Conservation (phyloP, 2,113 vertebrate species). For the Holacanthus passer region DNA sequence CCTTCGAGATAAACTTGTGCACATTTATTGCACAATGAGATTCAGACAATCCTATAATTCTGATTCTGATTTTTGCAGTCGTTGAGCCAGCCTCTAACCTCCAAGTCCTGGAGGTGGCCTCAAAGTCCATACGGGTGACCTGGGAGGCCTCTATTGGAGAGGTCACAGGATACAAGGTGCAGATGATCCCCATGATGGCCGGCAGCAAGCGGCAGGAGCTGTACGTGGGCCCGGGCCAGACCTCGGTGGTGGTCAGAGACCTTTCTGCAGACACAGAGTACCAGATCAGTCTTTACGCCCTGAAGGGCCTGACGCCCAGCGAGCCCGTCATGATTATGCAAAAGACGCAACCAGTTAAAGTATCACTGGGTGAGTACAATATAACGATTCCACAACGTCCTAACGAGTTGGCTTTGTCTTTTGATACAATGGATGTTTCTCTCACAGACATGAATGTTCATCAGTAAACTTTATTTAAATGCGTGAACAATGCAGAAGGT, state of each 20-base stretch:
- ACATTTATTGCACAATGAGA: too few species aligned
- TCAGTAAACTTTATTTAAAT: too few species aligned
- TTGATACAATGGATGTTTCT: too few species aligned
- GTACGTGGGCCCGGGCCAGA: constrained; percentile 87
- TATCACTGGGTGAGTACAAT: constrained; percentile 90
- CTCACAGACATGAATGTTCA: too few species aligned
- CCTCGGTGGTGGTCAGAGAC: constrained; percentile 87
- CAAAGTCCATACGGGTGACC: constrained; percentile 90
- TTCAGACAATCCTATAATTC: background rate
- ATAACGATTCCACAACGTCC: background rate
- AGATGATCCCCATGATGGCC: constrained; percentile 90
- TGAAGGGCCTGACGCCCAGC: constrained; percentile 91
- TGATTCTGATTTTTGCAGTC: constrained; percentile 78
- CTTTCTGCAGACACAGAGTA: constrained; percentile 93
- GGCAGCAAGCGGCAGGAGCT: constrained; percentile 89
- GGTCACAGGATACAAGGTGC: constrained; percentile 91
- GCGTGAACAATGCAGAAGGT: too few species aligned
- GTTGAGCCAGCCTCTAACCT: constrained; percentile 93
- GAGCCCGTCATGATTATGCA: constrained; percentile 88
- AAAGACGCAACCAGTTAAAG: constrained; percentile 91
- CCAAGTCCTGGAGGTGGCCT: constrained; percentile 88
- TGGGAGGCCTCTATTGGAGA: constrained; percentile 91
- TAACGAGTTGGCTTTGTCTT: too few species aligned
- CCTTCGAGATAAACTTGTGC: too few species aligned
- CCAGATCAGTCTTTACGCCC: constrained; percentile 90